Conservation (phyloP, 2,888 invertebrate species). For the Tetrapedia diversipes region DNA sequence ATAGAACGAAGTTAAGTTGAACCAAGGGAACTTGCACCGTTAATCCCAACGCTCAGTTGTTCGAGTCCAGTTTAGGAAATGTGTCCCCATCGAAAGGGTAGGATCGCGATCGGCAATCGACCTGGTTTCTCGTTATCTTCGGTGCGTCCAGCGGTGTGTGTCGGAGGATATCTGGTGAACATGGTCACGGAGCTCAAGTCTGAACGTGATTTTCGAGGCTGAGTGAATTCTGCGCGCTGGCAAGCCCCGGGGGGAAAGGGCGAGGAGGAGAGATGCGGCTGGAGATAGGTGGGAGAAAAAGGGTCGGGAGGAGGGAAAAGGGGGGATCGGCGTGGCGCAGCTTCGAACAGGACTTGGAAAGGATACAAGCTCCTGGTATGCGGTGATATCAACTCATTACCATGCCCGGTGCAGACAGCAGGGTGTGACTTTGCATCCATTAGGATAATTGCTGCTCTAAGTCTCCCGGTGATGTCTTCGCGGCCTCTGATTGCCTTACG, state of each 20-base stretch:
- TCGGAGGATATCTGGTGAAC: constrained; percentile 39
- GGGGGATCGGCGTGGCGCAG: constrained; percentile 44
- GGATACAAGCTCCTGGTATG: constrained; percentile 82
- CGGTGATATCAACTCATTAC: constrained; percentile 83
- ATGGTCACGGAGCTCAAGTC: constrained; percentile 44
- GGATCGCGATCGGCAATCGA: constrained; percentile 34
- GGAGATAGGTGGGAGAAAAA: constrained; percentile 42
- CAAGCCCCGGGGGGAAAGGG: background rate
- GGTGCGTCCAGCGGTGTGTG: constrained; percentile 21
- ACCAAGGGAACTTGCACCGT: too few species aligned
- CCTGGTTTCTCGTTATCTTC: constrained; percentile 46
- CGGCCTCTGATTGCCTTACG: constrained; percentile 69
- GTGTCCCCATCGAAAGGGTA: constrained; percentile 10
- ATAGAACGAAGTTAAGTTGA: too few species aligned
- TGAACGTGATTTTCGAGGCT: constrained; percentile 61
- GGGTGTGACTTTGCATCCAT: constrained; percentile 82
- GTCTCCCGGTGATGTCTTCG: constrained; percentile 70
- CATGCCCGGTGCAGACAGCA: constrained; percentile 80
- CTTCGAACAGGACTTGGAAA: constrained; percentile 55
- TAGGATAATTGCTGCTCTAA: constrained; percentile 82
- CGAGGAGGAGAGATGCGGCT: constrained; percentile 32
- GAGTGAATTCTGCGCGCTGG: constrained; percentile 59
- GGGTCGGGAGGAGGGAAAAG: constrained; percentile 14
- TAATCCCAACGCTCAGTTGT: too few species aligned
- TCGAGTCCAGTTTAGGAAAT: background rate